These are phyloP conservation scores for Melozone crissalis DNA, from an alignment of 2,113 vertebrate genomes.

Conservation along the genomic window DNA sequence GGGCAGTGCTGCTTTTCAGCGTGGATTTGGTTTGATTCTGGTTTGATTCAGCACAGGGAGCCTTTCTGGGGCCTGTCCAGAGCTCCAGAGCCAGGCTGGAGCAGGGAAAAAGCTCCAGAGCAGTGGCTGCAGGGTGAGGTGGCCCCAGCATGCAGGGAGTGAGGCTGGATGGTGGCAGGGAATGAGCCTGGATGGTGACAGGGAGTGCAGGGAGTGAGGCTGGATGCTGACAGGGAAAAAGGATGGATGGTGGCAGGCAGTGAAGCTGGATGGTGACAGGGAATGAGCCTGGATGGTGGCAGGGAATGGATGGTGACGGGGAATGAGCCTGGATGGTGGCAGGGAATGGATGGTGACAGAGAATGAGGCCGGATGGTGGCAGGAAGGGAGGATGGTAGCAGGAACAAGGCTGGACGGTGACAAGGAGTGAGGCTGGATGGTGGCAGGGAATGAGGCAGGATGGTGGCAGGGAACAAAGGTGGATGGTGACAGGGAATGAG, in stretches of 20 bases:
- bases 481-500: not conserved
- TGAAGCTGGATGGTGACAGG: not conserved
- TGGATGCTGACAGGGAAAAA: no score
- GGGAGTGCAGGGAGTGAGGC: not conserved
- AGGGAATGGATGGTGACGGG: not conserved
- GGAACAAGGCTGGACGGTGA: not conserved
- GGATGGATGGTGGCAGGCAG: no score
- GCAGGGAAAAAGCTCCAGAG: not conserved
- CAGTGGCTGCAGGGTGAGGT: not conserved
- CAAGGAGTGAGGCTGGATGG: not conserved
- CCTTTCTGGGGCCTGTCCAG: not conserved
- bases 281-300: not conserved
- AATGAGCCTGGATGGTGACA: not conserved
- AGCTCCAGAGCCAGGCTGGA: not conserved
- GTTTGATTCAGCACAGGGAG: not conserved
- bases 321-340: not conserved
- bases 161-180: not conserved
- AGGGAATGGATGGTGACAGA: not conserved
- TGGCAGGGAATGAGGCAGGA: not conserved
- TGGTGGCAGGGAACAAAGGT: no score
- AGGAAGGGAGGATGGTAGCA: not conserved
- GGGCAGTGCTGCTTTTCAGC: not conserved
- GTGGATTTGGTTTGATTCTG: rapidly evolving
- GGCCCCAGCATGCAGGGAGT: not conserved
- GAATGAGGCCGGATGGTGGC: not conserved